phyloP scores from a whole-genome alignment of 2,113 vertebrate species.

The Salminus brasiliensis region DNA sequence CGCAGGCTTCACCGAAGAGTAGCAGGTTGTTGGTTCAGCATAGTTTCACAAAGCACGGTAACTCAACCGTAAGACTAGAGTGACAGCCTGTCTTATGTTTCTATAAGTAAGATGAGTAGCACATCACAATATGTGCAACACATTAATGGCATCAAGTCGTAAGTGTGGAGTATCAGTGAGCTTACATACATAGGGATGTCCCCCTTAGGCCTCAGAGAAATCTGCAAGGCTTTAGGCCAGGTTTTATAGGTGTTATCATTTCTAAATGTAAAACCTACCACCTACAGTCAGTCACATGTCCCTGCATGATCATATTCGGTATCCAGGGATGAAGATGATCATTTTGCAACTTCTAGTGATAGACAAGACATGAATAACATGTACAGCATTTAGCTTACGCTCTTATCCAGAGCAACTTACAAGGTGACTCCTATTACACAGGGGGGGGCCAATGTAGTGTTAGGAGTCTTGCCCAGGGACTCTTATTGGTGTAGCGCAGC shows the following conservation, averaged over 20 bases:
- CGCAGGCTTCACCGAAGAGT: background rate
- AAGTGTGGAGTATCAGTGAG: background rate
- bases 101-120: background rate
- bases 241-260: conserved; percentile 5
- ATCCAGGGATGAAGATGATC: background rate
- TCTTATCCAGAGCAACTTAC: no score
- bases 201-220: background rate
- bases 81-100: background rate
- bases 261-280: conserved; percentile 19
- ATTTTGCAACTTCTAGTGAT: no score
- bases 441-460: no score
- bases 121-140: background rate
- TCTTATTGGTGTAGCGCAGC: no score
- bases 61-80: background rate
- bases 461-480: no score
- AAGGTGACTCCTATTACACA: no score
- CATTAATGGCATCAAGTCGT: background rate
- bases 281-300: background rate
- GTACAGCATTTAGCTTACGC: no score
- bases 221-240: background rate
- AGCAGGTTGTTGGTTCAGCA: background rate
- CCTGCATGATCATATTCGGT: conserved; percentile 16
- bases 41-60: background rate
- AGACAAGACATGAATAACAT: no score
- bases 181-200: background rate